Percentiles rank a stretch among this genome's conserved stretches.
phyloP scores from a whole-genome alignment of 2,797 vertebrate genomes.

The Gallinago stenura region DNA sequence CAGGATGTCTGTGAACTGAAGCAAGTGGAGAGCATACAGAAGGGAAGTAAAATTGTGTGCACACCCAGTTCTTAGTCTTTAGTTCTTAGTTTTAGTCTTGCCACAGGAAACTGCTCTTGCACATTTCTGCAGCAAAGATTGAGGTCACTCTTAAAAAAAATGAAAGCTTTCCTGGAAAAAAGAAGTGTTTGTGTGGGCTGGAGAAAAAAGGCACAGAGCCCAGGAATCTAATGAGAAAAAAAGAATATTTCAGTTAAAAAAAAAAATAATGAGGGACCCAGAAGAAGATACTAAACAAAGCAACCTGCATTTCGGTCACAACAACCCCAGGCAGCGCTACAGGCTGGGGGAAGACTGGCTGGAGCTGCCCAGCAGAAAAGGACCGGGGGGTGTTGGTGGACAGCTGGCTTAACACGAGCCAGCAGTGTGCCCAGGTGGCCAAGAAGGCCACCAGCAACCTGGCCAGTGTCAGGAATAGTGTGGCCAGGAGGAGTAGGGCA shows the following conservation, averaged over 20 bases:
- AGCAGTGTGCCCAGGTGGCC: too few species aligned
- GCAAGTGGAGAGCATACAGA: neutral
- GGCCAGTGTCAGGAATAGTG: too few species aligned
- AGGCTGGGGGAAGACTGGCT: too few species aligned
- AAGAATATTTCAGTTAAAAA: neutral
- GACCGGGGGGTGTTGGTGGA: too few species aligned
- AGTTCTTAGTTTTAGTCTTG: neutral
- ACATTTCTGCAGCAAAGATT: neutral
- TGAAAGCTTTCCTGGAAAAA: neutral
- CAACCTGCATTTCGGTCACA: neutral
- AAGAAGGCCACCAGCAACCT: too few species aligned
- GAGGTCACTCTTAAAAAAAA: neutral
- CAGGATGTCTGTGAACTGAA: neutral
- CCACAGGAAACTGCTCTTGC: slow-evolving; percentile 20
- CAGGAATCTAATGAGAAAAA: neutral
- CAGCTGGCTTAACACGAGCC: too few species aligned
- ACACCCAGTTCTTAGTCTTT: neutral
- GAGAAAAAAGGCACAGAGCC: neutral
- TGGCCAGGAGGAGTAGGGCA: too few species aligned
- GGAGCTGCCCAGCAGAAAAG: too few species aligned
- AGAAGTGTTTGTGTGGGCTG: neutral
- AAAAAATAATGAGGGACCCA: neutral
- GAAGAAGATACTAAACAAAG: neutral
- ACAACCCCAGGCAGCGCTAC: too few species aligned
- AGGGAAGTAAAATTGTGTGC: neutral